A percentile compares a stretch with the other conserved stretches of the same genome.
Conservation (phyloP, 2,888 invertebrate species). For the Flabesymbios commensalis region DNA sequence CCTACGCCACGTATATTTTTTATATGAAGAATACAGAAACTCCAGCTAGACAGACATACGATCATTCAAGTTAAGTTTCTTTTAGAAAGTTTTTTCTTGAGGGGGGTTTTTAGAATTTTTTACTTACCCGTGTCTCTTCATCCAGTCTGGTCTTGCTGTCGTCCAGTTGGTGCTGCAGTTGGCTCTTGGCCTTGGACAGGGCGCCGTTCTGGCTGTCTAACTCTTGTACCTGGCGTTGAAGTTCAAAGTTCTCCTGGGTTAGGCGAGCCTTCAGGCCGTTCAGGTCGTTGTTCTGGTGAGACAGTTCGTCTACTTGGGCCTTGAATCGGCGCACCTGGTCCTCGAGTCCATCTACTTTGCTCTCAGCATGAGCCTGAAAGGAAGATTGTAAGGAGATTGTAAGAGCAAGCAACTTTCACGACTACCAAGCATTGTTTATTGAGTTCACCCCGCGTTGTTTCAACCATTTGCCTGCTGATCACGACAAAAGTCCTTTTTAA, state of each 20-base stretch:
- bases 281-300: slow-evolving; percentile 71
- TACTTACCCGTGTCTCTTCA: slow-evolving; percentile 22
- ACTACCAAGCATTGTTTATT: no score
- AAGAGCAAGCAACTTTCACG: no score
- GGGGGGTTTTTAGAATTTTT: not conserved
- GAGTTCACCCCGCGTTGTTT: no score
- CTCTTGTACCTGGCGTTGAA: slow-evolving; percentile 80
- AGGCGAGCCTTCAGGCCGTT: slow-evolving; percentile 78
- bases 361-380: slow-evolving; percentile 57
- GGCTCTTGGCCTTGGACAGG: slow-evolving; percentile 81
- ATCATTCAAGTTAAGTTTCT: no score
- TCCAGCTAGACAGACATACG: no score
- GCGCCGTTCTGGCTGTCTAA: slow-evolving; percentile 94
- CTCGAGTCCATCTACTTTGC: slow-evolving; percentile 84
- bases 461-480: no score
- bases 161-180: slow-evolving; percentile 52
- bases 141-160: slow-evolving; percentile 57
- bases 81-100: no score
- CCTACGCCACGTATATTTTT: no score
- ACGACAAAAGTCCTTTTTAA: no score
- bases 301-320: slow-evolving; percentile 82
- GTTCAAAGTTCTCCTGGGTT: slow-evolving; percentile 72
- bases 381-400: no score
- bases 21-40: no score
- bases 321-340: slow-evolving; percentile 52